Evolutionary conservation across 2,888 invertebrate species (phyloP), one percentile per base, ranked within the genome.

Genomic region (Glyphotaelius pellucidus): DNA sequence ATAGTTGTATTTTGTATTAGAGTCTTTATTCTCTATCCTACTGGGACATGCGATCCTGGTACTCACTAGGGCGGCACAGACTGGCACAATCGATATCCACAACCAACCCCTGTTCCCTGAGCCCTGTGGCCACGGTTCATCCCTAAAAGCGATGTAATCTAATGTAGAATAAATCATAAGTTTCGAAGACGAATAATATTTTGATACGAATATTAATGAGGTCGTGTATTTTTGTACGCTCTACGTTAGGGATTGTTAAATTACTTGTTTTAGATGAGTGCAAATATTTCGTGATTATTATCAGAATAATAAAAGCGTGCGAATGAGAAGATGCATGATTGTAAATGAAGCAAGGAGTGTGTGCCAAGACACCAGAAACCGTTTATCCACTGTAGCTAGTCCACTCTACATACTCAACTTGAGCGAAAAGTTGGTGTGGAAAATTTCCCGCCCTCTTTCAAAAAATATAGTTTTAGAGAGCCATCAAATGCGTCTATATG

Each of bases 11-110:
- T 52, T 52, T 4, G 52, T 52, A 67, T 67, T 67, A 67, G 1
- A 67, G 67, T 67, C 67, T 84, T 38, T 35, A 81, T 32, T 32
- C 25, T 35, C 52, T 52, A 42, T 84, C n/a, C 31, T n/a, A 35
- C 81, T 83, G n/a, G 47, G 80, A 35, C 83, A 84, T 90, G 83
- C 90, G 84, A 47, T 83, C 80, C 47, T 47, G 83, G 47, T 31
- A 47, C 80, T 12, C 90, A 67, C 90, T 47, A 84, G 89, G 84
- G 84, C 84, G 90, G 90, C 4, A 90, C 90, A 42, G 84, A 15
- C 79, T 90, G 90, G 90, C 67, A 90, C 90, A 90, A 90, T 90
- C 90, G 84, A 90, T 90, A 90, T 31, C 7, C n/a, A 67, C 67
- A 1, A n/a, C 67, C 67, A 7, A 67, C 67, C 67, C 25, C 67